Evolutionary conservation across 2,113 vertebrate species (phyloP).

Genomic region (Hippocampus mohnikei): DNA sequence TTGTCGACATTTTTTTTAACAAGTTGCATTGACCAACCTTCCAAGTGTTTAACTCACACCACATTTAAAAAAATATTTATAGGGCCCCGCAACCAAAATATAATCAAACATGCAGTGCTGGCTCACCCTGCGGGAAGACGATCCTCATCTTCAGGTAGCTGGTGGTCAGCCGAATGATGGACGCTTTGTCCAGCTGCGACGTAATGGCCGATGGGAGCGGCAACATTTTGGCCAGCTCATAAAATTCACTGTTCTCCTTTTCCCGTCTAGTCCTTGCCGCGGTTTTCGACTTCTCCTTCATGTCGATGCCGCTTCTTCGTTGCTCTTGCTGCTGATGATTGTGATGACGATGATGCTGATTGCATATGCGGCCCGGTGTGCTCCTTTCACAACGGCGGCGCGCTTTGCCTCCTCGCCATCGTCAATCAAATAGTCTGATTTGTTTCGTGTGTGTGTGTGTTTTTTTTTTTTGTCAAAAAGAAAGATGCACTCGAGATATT

Average conservation of each 20-base stretch:
- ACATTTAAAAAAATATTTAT: too few species aligned
- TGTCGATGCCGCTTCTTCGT: conserved; percentile 17
- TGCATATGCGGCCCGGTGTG: background rate
- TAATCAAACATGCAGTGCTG: background rate
- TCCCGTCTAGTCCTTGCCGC: conserved; percentile 90
- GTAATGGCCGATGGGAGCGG: conserved; percentile 93
- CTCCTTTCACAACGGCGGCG: conserved; percentile 33
- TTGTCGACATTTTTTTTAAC: too few species aligned
- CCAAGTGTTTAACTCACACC: too few species aligned
- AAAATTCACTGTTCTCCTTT: conserved; percentile 96
- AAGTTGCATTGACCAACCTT: too few species aligned
- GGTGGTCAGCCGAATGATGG: conserved; percentile 93
- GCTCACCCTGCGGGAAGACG: conserved; percentile 71
- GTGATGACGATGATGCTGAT: background rate
- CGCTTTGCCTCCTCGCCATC: conserved; percentile 44
- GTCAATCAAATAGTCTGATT: background rate
- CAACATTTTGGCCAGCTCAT: conserved; percentile 91
- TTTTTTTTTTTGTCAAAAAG: background rate
- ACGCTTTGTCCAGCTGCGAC: conserved; percentile 95
- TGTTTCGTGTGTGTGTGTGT: background rate
- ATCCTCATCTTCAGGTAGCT: conserved; percentile 94
- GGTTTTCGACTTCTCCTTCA: conserved; percentile 96
- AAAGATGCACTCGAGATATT: background rate
- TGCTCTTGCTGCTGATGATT: background rate
- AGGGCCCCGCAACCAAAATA: background rate